phyloP scores from a whole-genome alignment of 2,797 vertebrate species.

The Sphenopsis melanotis region DNA sequence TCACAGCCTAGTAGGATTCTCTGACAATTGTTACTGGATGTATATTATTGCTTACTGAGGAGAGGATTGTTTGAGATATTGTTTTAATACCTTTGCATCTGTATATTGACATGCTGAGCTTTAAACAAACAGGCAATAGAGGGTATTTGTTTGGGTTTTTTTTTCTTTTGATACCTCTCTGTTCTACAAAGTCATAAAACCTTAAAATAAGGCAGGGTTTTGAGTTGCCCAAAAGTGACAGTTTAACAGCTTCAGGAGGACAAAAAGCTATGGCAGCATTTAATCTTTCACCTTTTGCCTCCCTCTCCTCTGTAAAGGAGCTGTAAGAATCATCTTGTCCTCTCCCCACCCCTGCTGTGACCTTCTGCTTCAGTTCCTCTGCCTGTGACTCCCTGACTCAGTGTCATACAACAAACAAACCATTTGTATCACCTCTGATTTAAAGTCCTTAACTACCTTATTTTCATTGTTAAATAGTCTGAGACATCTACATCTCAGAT shows the following conservation, averaged over 20 bases:
- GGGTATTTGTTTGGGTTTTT: rapidly evolving
- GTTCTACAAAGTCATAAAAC: background rate
- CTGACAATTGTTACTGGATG: background rate
- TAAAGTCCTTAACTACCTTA: background rate
- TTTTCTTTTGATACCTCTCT: background rate
- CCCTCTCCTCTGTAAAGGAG: background rate
- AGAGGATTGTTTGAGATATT: background rate
- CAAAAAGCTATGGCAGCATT: background rate
- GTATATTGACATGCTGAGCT: background rate
- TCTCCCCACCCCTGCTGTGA: rapidly evolving
- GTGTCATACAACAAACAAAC: background rate
- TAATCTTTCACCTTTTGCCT: background rate
- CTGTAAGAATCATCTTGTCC: background rate
- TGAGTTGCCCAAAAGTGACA: background rate
- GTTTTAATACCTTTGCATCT: background rate
- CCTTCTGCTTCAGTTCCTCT: background rate
- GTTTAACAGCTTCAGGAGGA: background rate
- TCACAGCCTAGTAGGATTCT: background rate
- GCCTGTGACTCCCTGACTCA: background rate
- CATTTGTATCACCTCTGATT: background rate
- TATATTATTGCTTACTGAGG: background rate
- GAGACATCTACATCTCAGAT: background rate
- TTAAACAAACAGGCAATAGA: background rate
- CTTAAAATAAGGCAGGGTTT: background rate
- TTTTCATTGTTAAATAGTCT: background rate